These are phyloP conservation scores for Coturnix japonica DNA, from an alignment of 2,113 vertebrate species.

Conservation along the genomic window DNA sequence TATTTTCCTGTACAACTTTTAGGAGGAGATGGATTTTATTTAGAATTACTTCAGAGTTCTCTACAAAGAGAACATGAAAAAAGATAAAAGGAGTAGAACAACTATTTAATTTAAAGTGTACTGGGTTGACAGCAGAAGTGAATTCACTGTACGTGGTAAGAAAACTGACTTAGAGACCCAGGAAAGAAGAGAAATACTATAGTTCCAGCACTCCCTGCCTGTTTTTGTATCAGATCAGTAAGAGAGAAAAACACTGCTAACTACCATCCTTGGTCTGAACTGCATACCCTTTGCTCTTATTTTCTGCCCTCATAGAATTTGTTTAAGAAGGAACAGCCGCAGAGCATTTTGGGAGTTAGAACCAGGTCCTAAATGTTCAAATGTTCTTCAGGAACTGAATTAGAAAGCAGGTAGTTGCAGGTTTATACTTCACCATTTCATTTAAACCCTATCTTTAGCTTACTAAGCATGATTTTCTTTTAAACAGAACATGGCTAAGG, in stretches of 20 bases:
- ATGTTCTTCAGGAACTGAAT: neutral
- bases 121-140: neutral
- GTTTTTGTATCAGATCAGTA: neutral
- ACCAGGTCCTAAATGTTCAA: neutral
- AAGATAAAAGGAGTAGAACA: neutral
- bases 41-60: neutral
- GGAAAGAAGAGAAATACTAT: neutral
- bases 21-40: neutral
- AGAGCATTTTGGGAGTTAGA: neutral
- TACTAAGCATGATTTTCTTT: neutral
- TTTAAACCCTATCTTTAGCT: neutral
- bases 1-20: neutral
- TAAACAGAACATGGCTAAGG: neutral
- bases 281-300: neutral
- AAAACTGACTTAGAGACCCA: neutral
- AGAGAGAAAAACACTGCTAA: neutral
- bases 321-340: neutral
- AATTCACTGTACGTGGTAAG: neutral
- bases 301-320: neutral
- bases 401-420: neutral
- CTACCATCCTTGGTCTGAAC: neutral
- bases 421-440: neutral
- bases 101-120: fast-evolving
- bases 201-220: fast-evolving
- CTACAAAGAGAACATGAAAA: neutral